These are phyloP conservation scores for Macaca nemestrina DNA, from an alignment of 2,113 vertebrate species.

Conservation along the genomic window DNA sequence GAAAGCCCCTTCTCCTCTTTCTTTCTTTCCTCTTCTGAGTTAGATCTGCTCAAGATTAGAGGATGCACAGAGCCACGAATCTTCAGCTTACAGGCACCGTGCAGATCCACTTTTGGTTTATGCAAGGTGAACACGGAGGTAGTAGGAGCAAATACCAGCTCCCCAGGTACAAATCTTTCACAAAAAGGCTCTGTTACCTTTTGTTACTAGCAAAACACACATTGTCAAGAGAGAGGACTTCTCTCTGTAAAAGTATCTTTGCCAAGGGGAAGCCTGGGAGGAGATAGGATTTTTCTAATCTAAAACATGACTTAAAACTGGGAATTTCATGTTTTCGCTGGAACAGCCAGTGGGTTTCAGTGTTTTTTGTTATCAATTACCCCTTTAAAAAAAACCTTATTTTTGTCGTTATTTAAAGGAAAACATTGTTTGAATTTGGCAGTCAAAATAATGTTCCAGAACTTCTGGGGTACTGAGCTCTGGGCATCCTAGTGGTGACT, in stretches of 20 bases:
- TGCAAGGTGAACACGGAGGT: not conserved
- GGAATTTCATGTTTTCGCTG: not conserved
- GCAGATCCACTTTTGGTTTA: not conserved
- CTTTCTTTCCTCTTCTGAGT: not conserved
- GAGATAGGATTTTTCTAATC: not conserved
- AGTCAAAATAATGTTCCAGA: not conserved
- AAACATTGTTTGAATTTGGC: not conserved
- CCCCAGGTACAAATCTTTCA: not conserved
- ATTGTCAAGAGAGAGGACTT: not conserved
- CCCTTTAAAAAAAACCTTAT: not conserved
- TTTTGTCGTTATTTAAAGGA: not conserved
- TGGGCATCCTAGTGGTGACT: not conserved
- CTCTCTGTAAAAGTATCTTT: not conserved
- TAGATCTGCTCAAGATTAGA: slow-evolving; percentile 50
- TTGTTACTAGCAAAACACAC: slow-evolving; percentile 11
- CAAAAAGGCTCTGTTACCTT: slow-evolving; percentile 8
- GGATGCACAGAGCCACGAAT: not conserved
- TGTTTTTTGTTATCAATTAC: not conserved
- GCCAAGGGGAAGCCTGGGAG: not conserved
- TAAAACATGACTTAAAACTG: not conserved
- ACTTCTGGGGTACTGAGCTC: not conserved
- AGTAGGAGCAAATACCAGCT: not conserved
- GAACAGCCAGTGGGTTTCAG: slow-evolving; percentile 30
- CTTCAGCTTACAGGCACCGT: not conserved
- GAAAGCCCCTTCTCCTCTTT: slow-evolving; percentile 50